Evolutionary conservation across 2,888 invertebrate species (phyloP), one percentile per base, ranked within the genome.

Genomic region (Cybosia mesomella): DNA sequence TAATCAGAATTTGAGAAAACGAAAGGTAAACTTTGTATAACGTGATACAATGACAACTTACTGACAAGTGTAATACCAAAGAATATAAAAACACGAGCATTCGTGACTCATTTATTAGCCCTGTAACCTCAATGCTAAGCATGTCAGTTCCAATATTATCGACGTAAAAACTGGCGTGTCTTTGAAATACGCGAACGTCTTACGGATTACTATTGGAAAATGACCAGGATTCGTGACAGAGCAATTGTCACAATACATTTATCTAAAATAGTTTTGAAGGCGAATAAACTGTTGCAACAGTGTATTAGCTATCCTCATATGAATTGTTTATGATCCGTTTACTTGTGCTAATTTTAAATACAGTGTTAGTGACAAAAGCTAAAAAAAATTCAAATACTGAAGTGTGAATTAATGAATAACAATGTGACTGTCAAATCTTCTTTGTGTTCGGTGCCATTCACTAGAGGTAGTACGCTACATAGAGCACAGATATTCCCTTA

Each of bases 211-310:
- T 18, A 80, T 84, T 76, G 89, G 87, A 90, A 90, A 89, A 89
- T 88, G 87, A 86, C 85, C 80, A 80, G 53, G 74, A 73, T 75
- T 91, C 93, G 94, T 93, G 94, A 92, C 84, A 63, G 80, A 72
- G 76, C 80, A 87, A 89, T 94, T 93, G 82, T 85, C 93, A 89
- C 89, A 69, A 86, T 74, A 64, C 66, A 72, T 66, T 71, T 74
- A 55, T 66, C 73, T 66, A 66, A 64, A 58, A 71, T 61, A 43
- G 63, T 70, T 69, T 70, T 72, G 67, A 73, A 69, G 70, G 66
- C 72, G 34, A 61, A 68, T 58, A 66, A 71, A 24, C 67, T 76
- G 32, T 59, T 72, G 32, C 71, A 69, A 28, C 73, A 74, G 77
- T 81, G 70, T 71, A 58, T 74, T 63, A 62, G 58, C 65, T 60